phyloP scores from a whole-genome alignment of 2,888 invertebrate genomes.

The Melinopterus prodromus region DNA sequence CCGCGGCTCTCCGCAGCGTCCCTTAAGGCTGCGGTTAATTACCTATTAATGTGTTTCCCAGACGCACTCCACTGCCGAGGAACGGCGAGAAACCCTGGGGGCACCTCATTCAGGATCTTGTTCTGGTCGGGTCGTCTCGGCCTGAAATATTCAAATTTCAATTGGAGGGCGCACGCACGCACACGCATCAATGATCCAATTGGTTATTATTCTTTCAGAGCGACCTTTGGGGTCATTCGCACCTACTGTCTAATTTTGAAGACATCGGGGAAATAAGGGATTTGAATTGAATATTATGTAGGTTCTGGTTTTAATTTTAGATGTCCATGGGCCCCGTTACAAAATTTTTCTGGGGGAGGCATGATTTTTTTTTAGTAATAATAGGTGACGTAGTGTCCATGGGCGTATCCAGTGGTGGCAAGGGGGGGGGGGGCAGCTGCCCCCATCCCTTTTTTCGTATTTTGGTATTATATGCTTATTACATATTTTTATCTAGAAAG shows the following conservation, averaged over 20 bases:
- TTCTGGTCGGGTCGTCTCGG: neutral
- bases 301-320: too few species aligned
- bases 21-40: conserved; percentile 25
- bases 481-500: too few species aligned
- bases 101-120: neutral
- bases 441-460: too few species aligned
- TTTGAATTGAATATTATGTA: too few species aligned
- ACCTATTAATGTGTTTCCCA: conserved; percentile 24
- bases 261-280: neutral
- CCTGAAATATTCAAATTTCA: neutral
- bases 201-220: neutral
- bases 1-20: neutral
- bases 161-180: neutral
- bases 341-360: too few species aligned
- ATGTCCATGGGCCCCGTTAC: too few species aligned
- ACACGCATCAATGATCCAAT: neutral
- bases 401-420: too few species aligned
- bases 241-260: neutral
- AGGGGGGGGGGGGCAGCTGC: too few species aligned
- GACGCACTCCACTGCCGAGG: neutral
- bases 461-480: too few species aligned
- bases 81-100: neutral
- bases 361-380: too few species aligned
- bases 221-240: neutral
- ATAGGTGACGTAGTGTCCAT: too few species aligned